Percentiles rank a stretch among this genome's conserved stretches.
Conservation (phyloP, 1,140 invertebrate species). For the Ridgeia piscesae region DNA sequence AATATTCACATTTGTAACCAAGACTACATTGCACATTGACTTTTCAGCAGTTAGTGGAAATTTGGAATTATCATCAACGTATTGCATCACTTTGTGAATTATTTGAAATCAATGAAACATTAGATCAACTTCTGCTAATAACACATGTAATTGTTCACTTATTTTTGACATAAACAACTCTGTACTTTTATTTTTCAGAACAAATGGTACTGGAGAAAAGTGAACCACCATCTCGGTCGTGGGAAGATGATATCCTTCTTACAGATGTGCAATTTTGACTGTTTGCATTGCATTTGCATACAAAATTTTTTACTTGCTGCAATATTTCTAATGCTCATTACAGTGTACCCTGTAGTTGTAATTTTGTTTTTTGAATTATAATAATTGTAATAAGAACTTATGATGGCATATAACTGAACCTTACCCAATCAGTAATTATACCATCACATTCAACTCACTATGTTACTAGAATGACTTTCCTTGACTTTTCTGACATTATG, state of each 20-base stretch:
- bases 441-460: background rate
- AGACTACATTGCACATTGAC: background rate
- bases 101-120: background rate
- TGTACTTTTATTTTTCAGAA: constrained; percentile 41
- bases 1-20: background rate
- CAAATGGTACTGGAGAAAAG: constrained; percentile 39
- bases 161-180: background rate
- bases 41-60: background rate
- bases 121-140: background rate
- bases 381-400: background rate
- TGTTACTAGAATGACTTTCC: constrained; percentile 23
- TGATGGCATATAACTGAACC: background rate
- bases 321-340: background rate
- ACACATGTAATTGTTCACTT: background rate
- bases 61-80: background rate
- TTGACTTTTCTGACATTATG: constrained; percentile 66
- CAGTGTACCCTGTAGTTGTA: background rate
- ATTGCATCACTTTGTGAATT: background rate
- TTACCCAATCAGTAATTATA: background rate
- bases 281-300: background rate
- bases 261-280: background rate
- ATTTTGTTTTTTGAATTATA: background rate
- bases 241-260: constrained; percentile 55
- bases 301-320: background rate
- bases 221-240: constrained; percentile 35